phyloP scores from a whole-genome alignment of 1,140 invertebrate genomes.

The Dinoponera quadriceps region DNA sequence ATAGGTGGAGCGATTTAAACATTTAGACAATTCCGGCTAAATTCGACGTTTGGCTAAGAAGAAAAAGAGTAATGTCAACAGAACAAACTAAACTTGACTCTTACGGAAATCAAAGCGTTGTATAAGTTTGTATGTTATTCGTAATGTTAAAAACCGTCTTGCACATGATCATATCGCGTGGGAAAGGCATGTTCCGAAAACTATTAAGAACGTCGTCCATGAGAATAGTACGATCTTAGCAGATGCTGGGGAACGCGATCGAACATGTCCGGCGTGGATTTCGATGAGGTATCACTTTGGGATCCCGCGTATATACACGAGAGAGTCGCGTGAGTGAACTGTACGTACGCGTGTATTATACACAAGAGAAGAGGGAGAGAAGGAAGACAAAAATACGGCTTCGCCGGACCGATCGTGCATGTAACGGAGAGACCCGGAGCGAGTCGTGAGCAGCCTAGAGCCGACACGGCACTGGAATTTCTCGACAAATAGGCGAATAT shows the following conservation, averaged over 20 bases:
- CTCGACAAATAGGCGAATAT: constrained; percentile 82
- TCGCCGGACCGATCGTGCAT: constrained; percentile 74
- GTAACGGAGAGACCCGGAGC: constrained; percentile 66
- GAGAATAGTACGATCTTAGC: not conserved
- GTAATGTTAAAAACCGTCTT: too few species aligned
- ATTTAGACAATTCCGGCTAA: too few species aligned
- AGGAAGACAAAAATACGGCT: constrained; percentile 52
- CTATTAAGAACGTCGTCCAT: not conserved
- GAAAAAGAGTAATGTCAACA: too few species aligned
- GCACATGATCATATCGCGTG: too few species aligned
- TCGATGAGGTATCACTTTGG: constrained; percentile 20
- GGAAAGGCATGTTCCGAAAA: not conserved
- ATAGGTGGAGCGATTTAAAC: too few species aligned
- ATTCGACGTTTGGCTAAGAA: too few species aligned
- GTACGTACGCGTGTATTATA: constrained; percentile 49
- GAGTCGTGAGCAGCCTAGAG: constrained; percentile 78
- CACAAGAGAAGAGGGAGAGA: constrained; percentile 47
- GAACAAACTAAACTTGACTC: too few species aligned
- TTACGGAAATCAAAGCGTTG: too few species aligned
- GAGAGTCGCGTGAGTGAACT: not conserved
- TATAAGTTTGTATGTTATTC: too few species aligned
- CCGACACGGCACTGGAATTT: constrained; percentile 78
- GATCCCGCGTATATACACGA: constrained; percentile 18
- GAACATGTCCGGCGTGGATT: not conserved
- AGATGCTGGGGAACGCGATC: not conserved